Conservation (phyloP, 2,888 invertebrate species). For the Drosophila phalerata region DNA sequence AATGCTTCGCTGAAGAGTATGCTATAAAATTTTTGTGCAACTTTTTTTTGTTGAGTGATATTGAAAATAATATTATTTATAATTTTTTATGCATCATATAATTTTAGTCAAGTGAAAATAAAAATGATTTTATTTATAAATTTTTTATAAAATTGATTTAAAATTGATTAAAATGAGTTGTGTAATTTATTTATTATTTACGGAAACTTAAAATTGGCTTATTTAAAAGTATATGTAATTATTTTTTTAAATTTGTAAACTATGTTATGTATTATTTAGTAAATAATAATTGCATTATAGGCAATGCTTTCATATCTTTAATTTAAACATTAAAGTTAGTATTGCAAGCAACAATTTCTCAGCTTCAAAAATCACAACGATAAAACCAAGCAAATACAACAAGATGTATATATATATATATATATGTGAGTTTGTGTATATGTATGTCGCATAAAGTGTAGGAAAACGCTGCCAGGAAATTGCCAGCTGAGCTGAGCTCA, state of each 20-base stretch:
- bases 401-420: not conserved
- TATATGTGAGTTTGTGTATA: not conserved
- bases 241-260: too few species aligned
- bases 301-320: not conserved
- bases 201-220: not conserved
- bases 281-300: not conserved
- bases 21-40: not conserved
- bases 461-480: constrained; percentile 61
- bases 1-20: not conserved
- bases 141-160: not conserved
- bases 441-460: constrained; percentile 62
- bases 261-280: too few species aligned
- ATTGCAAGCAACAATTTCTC: constrained; percentile 52
- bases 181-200: not conserved
- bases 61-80: not conserved
- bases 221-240: too few species aligned
- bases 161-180: not conserved
- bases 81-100: too few species aligned
- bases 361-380: constrained; percentile 37
- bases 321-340: not conserved
- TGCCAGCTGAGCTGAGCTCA: constrained; percentile 60
- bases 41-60: not conserved
- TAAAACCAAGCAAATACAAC: constrained; percentile 30
- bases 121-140: not conserved
- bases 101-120: not conserved